These are phyloP conservation scores for Thecophora atra DNA, from an alignment of 2,888 invertebrate genomes.

Conservation along the genomic window DNA sequence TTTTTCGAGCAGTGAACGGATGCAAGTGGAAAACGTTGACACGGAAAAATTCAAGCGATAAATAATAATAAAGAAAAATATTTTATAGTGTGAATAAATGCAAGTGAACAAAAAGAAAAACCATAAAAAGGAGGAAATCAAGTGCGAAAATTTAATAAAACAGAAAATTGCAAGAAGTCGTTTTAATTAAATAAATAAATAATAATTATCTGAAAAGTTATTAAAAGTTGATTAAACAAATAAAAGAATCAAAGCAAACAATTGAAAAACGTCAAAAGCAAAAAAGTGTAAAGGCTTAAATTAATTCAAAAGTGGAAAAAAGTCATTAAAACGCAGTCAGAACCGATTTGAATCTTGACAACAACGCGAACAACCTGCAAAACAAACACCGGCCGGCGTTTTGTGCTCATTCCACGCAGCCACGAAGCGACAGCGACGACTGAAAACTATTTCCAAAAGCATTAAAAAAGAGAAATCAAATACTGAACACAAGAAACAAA, in stretches of 20 bases:
- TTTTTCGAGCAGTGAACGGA: slow-evolving; percentile 5
- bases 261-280: too few species aligned
- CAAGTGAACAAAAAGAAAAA: neutral
- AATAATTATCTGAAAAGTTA: too few species aligned
- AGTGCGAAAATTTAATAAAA: too few species aligned
- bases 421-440: neutral
- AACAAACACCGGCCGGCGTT: slow-evolving; percentile 59
- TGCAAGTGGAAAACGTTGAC: neutral
- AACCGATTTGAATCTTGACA: neutral
- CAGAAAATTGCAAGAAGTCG: too few species aligned
- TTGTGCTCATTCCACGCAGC: slow-evolving; percentile 60
- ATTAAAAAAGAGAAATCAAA: slow-evolving; percentile 15
- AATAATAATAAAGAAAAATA: neutral
- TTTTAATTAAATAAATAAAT: too few species aligned
- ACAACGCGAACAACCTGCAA: neutral
- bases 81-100: neutral
- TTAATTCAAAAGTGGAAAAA: slow-evolving; percentile 2
- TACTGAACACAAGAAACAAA: slow-evolving; percentile 4
- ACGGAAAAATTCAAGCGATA: neutral
- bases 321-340: slow-evolving; percentile 6
- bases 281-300: slow-evolving; percentile 6
- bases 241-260: too few species aligned
- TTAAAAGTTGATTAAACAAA: too few species aligned
- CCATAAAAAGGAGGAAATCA: neutral
- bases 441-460: neutral